Evolutionary conservation across 2,888 invertebrate genomes (phyloP).

Genomic region (Poecilus cupreus): DNA sequence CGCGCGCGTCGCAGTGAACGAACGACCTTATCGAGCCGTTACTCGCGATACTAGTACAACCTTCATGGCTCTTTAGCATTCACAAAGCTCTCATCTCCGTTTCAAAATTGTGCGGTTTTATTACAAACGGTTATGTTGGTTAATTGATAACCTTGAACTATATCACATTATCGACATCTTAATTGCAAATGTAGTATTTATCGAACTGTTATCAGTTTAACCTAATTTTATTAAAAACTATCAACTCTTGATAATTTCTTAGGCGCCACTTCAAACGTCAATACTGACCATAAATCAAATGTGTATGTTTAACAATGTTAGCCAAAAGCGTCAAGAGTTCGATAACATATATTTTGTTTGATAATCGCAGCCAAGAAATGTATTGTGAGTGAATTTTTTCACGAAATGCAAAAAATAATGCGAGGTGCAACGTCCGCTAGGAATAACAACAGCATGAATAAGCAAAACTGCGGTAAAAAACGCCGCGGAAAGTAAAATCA

Average conservation of each 20-base stretch:
- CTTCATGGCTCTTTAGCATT: background rate
- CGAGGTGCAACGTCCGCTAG: conserved; percentile 5
- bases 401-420: conserved; percentile 22
- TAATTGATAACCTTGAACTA: conserved; percentile 39
- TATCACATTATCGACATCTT: background rate
- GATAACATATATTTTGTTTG: background rate
- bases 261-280: background rate
- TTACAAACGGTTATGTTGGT: background rate
- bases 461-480: conserved; percentile 31
- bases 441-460: conserved; percentile 44
- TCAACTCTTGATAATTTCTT: conserved; percentile 9
- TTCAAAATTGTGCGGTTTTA: conserved; percentile 11
- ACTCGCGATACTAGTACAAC: background rate
- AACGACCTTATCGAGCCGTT: conserved; percentile 37
- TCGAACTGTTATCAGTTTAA: conserved; percentile 33
- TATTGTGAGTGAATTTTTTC: conserved; percentile 2
- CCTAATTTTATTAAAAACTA: conserved; percentile 34
- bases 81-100: background rate
- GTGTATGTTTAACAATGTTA: background rate
- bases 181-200: conserved; percentile 41
- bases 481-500: conserved; percentile 38
- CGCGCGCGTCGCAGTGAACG: conserved; percentile 11
- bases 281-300: background rate
- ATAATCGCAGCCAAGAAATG: background rate
- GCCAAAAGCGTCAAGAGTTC: background rate